Evolutionary conservation across 1,140 invertebrate genomes (phyloP).

Genomic region (Notospermus geniculatus): DNA sequence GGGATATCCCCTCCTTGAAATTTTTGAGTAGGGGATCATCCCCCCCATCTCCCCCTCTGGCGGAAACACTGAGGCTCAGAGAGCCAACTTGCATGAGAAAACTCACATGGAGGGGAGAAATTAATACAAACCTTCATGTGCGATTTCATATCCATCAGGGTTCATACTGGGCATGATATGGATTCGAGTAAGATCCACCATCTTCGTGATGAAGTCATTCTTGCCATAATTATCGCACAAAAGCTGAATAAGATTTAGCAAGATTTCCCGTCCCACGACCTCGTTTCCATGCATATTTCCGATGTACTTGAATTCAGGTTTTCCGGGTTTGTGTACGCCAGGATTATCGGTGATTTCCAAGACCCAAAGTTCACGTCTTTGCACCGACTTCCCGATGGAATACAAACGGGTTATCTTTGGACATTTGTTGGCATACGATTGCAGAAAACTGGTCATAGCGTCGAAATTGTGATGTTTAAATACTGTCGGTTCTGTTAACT

Average conservation of each 20-base stretch:
- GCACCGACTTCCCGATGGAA: conserved; percentile 44
- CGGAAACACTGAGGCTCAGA: no score
- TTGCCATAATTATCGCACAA: conserved; percentile 73
- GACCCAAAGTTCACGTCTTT: conserved; percentile 88
- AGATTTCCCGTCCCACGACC: conserved; percentile 78
- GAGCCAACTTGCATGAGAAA: no score
- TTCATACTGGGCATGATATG: conserved; percentile 86
- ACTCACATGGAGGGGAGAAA: no score
- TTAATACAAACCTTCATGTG: conserved; percentile 72
- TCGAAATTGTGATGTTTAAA: conserved; percentile 89
- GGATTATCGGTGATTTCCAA: conserved; percentile 82
- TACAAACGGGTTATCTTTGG: conserved; percentile 61
- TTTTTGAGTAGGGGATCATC: no score
- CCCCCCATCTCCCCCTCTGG: no score
- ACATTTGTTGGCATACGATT: conserved; percentile 73
- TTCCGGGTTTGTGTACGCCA: conserved; percentile 81
- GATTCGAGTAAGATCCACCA: conserved; percentile 78
- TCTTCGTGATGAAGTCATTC: conserved; percentile 64
- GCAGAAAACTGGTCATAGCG: conserved; percentile 78
- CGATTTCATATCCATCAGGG: conserved; percentile 82
- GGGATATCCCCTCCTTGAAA: no score
- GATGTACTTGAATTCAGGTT: conserved; percentile 73
- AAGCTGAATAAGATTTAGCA: conserved; percentile 61
- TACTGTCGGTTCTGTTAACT: conserved; percentile 56
- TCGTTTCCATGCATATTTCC: conserved; percentile 93